Conservation (phyloP, 2,113 vertebrate genomes). For the Sclerurus mexicanus region DNA sequence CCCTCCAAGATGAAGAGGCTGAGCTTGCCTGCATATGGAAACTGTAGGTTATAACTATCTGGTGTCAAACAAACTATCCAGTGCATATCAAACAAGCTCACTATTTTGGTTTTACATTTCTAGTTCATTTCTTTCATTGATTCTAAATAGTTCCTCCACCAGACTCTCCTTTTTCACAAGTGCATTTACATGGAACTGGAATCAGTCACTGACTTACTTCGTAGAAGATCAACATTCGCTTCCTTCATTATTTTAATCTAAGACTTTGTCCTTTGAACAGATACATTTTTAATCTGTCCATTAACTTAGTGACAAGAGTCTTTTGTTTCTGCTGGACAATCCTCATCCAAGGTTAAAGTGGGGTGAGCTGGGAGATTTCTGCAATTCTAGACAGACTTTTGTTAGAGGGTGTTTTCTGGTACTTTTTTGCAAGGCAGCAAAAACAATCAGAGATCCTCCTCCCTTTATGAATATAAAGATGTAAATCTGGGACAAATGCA, state of each 20-base stretch:
- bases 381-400: not conserved
- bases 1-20: not conserved
- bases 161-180: not conserved
- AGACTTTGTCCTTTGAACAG: not conserved
- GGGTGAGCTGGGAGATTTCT: not conserved
- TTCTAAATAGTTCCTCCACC: not conserved
- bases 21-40: not conserved
- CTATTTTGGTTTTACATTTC: not conserved
- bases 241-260: not conserved
- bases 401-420: not conserved
- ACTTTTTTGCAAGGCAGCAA: not conserved
- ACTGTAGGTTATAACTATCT: not conserved
- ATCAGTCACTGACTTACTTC: not conserved
- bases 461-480: not conserved
- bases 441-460: not conserved
- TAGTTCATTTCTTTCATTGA: not conserved
- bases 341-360: not conserved
- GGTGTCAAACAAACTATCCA: rapidly evolving
- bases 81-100: not conserved
- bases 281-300: not conserved
- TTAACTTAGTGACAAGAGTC: not conserved
- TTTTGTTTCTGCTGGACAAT: not conserved
- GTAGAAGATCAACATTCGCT: not conserved
- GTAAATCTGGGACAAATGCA: not conserved
- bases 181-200: not conserved